Percentiles rank a stretch among this genome's conserved stretches.
phyloP scores from a whole-genome alignment of 2,113 vertebrate species.

The Oncorhynchus mykiss region DNA sequence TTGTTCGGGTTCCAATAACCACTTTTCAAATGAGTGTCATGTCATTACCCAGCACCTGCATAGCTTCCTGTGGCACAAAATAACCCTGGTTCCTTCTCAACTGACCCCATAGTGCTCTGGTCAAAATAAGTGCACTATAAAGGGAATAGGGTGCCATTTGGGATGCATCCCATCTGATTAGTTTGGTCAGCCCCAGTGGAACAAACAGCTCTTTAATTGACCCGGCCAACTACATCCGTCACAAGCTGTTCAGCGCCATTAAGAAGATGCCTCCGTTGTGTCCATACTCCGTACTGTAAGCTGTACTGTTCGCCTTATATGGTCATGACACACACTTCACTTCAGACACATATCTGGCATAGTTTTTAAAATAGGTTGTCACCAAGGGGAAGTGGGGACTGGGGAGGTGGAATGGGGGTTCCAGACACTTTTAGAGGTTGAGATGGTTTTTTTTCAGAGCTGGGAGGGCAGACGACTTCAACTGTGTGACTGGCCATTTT shows the following conservation, averaged over 20 bases:
- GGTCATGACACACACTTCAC: not conserved
- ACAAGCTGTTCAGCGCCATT: conserved; percentile 8
- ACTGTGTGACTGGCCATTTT: no score
- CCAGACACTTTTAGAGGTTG: not conserved
- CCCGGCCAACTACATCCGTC: conserved; percentile 3
- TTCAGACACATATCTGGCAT: not conserved
- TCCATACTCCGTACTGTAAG: not conserved
- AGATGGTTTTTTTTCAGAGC: no score
- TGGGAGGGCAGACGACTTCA: no score
- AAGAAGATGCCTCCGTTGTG: not conserved
- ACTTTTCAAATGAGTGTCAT: not conserved
- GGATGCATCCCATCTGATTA: no score
- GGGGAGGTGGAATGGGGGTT: not conserved
- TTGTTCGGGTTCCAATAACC: not conserved
- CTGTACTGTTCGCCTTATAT: not conserved
- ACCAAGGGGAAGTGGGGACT: not conserved
- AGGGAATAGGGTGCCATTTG: no score
- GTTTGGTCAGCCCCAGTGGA: not conserved
- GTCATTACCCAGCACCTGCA: no score
- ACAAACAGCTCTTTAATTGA: conserved; percentile 3
- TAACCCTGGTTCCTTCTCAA: no score
- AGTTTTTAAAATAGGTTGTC: not conserved
- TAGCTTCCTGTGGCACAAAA: not conserved
- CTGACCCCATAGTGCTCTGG: no score
- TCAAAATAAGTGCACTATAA: no score